A percentile compares a stretch with the other conserved stretches of the same genome.
Evolutionary conservation across 2,888 invertebrate species (phyloP).

Genomic region (Thereva nobilitata): DNA sequence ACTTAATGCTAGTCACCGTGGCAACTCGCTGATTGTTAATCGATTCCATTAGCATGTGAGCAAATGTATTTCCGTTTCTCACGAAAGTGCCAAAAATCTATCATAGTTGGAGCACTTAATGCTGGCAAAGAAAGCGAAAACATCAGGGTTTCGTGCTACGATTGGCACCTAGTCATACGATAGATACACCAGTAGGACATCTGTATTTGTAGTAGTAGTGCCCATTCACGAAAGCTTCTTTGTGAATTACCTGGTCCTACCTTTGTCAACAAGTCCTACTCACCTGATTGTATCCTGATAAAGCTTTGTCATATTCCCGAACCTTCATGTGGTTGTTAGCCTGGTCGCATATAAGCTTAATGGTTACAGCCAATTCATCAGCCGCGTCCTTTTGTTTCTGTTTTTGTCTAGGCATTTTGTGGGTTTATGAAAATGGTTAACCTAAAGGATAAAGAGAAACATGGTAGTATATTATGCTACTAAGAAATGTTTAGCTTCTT

Average conservation of each 20-base stretch:
- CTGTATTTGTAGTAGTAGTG: no score
- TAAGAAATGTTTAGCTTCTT: no score
- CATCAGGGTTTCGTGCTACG: slow-evolving; percentile 13
- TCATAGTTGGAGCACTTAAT: no score
- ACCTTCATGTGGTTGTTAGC: slow-evolving; percentile 76
- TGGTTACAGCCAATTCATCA: slow-evolving; percentile 59
- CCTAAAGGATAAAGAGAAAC: no score
- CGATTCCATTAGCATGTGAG: slow-evolving; percentile 4
- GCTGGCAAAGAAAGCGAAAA: neutral
- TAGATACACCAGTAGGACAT: no score
- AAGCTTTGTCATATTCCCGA: slow-evolving; percentile 72
- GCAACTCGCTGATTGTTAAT: slow-evolving; percentile 9
- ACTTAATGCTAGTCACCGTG: slow-evolving; percentile 16
- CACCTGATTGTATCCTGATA: slow-evolving; percentile 74
- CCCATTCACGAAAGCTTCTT: no score
- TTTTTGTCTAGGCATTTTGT: slow-evolving; percentile 48
- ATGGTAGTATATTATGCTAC: no score
- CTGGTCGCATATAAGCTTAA: slow-evolving; percentile 77
- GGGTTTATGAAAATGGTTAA: slow-evolving; percentile 12
- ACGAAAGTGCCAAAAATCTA: no score
- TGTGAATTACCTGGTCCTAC: slow-evolving; percentile 64
- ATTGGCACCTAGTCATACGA: slow-evolving; percentile 2
- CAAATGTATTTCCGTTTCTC: neutral
- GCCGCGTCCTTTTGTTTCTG: slow-evolving; percentile 57
- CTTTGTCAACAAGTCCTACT: slow-evolving; percentile 63